Base-by-base conservation (phyloP, 2,797 vertebrate genomes). In the Typhlichthys subterraneus region DNA sequence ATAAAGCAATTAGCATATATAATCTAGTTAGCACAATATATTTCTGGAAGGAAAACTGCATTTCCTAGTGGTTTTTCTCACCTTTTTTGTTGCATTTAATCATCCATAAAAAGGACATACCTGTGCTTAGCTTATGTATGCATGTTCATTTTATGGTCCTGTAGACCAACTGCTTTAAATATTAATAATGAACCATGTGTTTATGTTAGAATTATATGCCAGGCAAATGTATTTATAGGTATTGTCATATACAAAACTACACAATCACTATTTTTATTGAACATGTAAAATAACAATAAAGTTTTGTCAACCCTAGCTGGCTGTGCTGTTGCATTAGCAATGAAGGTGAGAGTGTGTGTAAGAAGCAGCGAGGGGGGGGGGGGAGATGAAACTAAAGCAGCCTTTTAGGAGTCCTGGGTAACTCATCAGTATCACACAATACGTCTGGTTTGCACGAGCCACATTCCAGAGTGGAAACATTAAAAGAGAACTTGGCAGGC, bases 381-480 rank as follows among this genome's bases (percentile, higher is more conserved):
- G 33, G 48, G 67, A 46, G 15, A 17, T 17, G 0, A 2, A 5
- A 33, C 7, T 5, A 5, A 33, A 7, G 33, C 5, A 49, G 47
- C 5, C 12, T 12, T 14, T 14, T 49, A 0, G 61, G 57, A 56
- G 77, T 62, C 68, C 88, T 90, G 89, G 77, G 72, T 74, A 87
- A 89, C 65, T 77, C 85, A 87, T 91, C 79, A 87, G 66, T 11
- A 11, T 12, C 11, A 48, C 19, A 23, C 19, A 23, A 23, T 10
- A n/a, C 12, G 53, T 23, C 46, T 19, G 14, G 23, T 56, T 46
- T 67, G 56, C 53, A 53, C 12, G 50, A 12, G 59, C 68, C 80
- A 79, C 75, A 88, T 86, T 86, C 79, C 78, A 55, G 62, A 77
- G 67, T 65, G 80, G 86, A 81, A 87, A 86, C 61, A 79, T 72